These are phyloP conservation scores for Chaetorhynchus papuensis DNA, from an alignment of 2,113 vertebrate genomes.

Conservation along the genomic window DNA sequence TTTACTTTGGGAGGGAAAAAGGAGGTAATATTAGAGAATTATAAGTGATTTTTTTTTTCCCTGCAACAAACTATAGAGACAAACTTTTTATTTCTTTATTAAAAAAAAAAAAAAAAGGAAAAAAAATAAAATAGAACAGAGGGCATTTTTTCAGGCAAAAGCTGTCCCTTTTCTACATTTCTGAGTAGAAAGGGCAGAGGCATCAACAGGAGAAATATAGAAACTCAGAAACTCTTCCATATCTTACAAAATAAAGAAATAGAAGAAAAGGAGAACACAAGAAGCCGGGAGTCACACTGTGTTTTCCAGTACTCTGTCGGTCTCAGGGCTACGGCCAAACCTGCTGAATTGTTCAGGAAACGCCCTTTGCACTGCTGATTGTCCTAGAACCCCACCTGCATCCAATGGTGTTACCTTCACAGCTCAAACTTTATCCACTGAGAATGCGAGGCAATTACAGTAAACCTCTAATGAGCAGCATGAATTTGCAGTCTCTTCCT, in stretches of 20 bases:
- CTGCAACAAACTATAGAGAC: not conserved
- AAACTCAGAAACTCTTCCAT: not conserved
- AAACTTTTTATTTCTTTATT: not conserved
- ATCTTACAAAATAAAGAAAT: not conserved
- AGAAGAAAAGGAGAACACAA: not conserved
- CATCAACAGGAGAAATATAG: not conserved
- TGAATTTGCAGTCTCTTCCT: not conserved
- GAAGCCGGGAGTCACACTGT: not conserved
- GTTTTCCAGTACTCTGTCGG: not conserved
- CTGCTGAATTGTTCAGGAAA: not conserved
- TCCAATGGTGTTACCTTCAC: not conserved
- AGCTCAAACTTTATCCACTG: not conserved
- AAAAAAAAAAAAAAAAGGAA: too few relatives aligned
- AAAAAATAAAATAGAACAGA: accelerated
- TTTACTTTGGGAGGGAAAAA: not conserved
- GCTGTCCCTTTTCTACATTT: not conserved
- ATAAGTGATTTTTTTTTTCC: not conserved
- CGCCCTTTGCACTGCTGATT: not conserved
- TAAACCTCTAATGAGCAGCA: not conserved
- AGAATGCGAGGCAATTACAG: not conserved
- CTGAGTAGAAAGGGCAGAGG: not conserved
- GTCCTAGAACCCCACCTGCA: accelerated
- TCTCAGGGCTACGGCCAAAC: not conserved
- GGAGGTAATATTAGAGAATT: not conserved
- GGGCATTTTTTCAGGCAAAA: not conserved